These are phyloP conservation scores for Cettia cetti DNA, from an alignment of 2,113 vertebrate genomes.

Conservation along the genomic window DNA sequence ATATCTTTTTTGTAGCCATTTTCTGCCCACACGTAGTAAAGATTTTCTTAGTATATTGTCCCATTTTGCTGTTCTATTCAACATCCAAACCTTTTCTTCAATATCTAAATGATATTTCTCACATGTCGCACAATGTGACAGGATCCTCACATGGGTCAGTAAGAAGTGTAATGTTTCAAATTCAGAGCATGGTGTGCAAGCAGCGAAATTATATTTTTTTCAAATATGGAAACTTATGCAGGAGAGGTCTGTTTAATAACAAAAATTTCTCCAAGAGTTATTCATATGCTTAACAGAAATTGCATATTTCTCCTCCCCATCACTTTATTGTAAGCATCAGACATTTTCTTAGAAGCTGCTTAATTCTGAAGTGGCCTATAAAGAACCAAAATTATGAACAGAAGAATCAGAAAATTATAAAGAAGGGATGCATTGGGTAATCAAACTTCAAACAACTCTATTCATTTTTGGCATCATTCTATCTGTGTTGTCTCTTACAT, in stretches of 20 bases:
- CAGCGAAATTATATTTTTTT: not conserved
- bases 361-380: not conserved
- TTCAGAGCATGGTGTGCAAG: not conserved
- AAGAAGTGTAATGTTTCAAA: not conserved
- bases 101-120: not conserved
- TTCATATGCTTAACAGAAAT: not conserved
- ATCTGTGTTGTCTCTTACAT: not conserved
- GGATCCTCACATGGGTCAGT: not conserved
- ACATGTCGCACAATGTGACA: no score
- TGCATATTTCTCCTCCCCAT: not conserved
- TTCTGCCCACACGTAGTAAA: not conserved
- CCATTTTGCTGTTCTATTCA: not conserved
- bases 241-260: not conserved
- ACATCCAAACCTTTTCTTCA: not conserved
- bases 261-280: not conserved
- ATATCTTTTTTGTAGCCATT: not conserved
- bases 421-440: not conserved
- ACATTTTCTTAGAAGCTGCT: not conserved
- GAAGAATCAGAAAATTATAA: constrained; percentile 29
- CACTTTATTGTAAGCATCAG: not conserved
- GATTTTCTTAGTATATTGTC: not conserved
- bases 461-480: not conserved
- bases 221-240: not conserved
- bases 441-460: not conserved
- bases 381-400: constrained; percentile 14